Evolutionary conservation across 2,113 vertebrate species (phyloP), one percentile per base, ranked within the genome.

Genomic region (Notarius quadriscutis): DNA sequence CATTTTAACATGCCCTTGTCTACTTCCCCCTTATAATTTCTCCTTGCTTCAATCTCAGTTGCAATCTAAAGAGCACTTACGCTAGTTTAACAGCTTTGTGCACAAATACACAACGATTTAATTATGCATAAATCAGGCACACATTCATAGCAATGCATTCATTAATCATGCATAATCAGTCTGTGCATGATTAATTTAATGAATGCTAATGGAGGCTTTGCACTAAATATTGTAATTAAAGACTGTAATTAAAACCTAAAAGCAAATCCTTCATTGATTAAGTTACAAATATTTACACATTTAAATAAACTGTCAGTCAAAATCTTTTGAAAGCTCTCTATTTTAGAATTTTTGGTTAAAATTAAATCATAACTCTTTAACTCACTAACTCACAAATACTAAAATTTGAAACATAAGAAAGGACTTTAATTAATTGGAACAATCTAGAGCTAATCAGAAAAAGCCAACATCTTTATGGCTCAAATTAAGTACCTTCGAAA

Each of bases 171-270:
- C 74, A 51, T 74, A 67, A 57, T 20, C 82, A 71, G 57, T 81
- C 30, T 81, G 57, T 81, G 77, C 27, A 69, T 86, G 77, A 81
- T 87, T 87, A 81, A 81, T 55, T 63, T 81, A 89, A 84, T 87
- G 77, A 78, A 53, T 12, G 50, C 62, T 71, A 89, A 84, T 89
- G 77, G 27, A 79, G 75, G 17, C 41, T 81, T 55, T 87, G 82
- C 50, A 86, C 75, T 79, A 86, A 86, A 89, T 86, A 27, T 34
- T 75, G 65, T 78, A 78, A 78, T 81, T 84, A 63, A 74, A 80
- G 48, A 83, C 69, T 84, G 27, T 30, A 53, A 84, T 30, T 57
- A 62, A 57, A 69, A 79, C 17, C 51, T 53, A 55, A 18, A 86
- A 27, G 5, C 4, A 18, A 34, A 34, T 80, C n/a, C 18, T 75